These are phyloP conservation scores for Deroptyus accipitrinus DNA, from an alignment of 2,113 vertebrate species.

Conservation along the genomic window DNA sequence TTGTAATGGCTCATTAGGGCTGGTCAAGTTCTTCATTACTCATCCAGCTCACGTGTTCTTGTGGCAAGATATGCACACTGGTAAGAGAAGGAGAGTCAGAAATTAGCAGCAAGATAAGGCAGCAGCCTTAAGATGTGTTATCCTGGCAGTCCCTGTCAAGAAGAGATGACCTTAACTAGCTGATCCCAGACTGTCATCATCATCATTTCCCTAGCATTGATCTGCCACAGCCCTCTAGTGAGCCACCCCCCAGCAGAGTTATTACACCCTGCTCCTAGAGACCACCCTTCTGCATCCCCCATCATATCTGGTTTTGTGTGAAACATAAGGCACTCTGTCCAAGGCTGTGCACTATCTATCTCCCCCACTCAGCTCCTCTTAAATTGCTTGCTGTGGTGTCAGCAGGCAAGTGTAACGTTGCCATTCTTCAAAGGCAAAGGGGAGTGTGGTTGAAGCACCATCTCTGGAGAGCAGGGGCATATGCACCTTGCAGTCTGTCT, in stretches of 20 bases:
- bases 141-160: background rate
- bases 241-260: background rate
- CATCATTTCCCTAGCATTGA: background rate
- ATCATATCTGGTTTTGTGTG: background rate
- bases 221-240: background rate
- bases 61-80: background rate
- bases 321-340: background rate
- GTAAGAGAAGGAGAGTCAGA: background rate
- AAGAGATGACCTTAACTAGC: background rate
- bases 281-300: background rate
- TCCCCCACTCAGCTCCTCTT: background rate
- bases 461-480: background rate
- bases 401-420: background rate
- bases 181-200: background rate
- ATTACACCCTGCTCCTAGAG: background rate
- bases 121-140: background rate
- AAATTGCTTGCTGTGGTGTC: background rate
- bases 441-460: background rate
- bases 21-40: slow-evolving; percentile 55
- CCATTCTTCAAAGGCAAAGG: background rate
- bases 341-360: background rate
- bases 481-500: background rate
- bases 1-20: slow-evolving; percentile 65
- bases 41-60: background rate
- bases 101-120: background rate